phyloP scores from a whole-genome alignment of 2,888 invertebrate genomes.

The Troides aeacus region DNA sequence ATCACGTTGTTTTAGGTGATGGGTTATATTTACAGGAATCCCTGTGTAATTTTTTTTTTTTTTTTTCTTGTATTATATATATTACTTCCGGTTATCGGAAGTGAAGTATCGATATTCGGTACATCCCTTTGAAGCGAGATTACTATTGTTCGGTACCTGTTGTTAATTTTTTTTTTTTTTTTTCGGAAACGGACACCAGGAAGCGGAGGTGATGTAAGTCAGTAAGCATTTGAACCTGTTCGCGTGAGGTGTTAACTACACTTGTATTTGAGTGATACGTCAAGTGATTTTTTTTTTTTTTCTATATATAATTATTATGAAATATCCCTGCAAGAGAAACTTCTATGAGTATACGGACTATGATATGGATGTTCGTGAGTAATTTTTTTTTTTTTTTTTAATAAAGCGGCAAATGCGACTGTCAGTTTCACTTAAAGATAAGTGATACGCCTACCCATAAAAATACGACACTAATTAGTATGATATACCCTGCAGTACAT shows the following conservation, averaged over 20 bases:
- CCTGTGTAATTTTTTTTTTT: too few relatives aligned
- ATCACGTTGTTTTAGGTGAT: too few relatives aligned
- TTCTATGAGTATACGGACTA: conserved; percentile 52
- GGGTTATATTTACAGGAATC: too few relatives aligned
- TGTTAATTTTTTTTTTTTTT: conserved; percentile 50
- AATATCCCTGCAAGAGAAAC: conserved; percentile 62
- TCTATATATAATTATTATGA: conserved; percentile 57
- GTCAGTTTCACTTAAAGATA: too few relatives aligned
- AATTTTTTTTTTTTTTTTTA: background rate
- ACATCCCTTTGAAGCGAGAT: background rate
- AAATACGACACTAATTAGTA: too few relatives aligned
- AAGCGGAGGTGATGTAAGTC: conserved; percentile 56
- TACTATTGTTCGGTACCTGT: conserved; percentile 61
- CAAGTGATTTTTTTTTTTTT: conserved; percentile 28
- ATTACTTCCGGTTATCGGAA: too few relatives aligned
- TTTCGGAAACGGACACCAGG: conserved; percentile 73
- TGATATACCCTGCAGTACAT: too few relatives aligned
- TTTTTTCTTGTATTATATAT: too few relatives aligned
- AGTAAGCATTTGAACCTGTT: conserved; percentile 68
- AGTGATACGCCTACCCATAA: too few relatives aligned
- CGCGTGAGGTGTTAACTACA: conserved; percentile 59
- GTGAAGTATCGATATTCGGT: conserved; percentile 12
- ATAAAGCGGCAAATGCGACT: too few relatives aligned
- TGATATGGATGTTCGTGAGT: conserved; percentile 62
- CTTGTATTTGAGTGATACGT: conserved; percentile 4